Evolutionary conservation across 1,140 invertebrate genomes (phyloP).

Genomic region (Drosophila varians): DNA sequence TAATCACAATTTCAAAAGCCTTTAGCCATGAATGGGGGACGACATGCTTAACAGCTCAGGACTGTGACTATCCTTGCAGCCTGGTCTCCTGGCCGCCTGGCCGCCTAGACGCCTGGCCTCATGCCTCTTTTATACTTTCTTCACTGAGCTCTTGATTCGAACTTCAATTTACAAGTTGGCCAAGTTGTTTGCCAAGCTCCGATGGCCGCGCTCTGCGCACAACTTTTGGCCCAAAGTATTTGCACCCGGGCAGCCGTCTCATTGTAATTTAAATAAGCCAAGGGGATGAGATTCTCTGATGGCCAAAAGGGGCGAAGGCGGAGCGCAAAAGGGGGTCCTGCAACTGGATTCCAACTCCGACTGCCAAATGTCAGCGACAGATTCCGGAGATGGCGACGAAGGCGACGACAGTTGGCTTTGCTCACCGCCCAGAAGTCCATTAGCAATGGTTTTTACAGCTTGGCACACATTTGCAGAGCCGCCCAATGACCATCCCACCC

Average conservation of each 20-base stretch:
- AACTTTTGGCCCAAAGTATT: slow-evolving; percentile 45
- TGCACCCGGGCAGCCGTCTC: slow-evolving; percentile 46
- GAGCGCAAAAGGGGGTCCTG: slow-evolving; percentile 3
- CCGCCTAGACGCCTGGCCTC: slow-evolving; percentile 2
- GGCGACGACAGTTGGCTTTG: slow-evolving; percentile 64
- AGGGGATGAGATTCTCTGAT: background rate
- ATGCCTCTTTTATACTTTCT: background rate
- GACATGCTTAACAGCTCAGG: slow-evolving; percentile 57
- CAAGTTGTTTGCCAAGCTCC: slow-evolving; percentile 72
- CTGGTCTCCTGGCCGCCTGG: background rate
- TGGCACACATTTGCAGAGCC: slow-evolving; percentile 67
- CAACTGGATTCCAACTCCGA: slow-evolving; percentile 63
- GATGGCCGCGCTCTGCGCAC: slow-evolving; percentile 27
- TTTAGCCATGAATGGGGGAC: slow-evolving; percentile 51
- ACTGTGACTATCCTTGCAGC: background rate
- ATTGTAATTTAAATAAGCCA: slow-evolving; percentile 80
- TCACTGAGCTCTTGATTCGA: slow-evolving; percentile 50
- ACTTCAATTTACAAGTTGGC: slow-evolving; percentile 78
- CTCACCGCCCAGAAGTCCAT: slow-evolving; percentile 67
- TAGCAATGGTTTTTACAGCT: slow-evolving; percentile 79
- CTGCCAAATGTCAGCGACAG: slow-evolving; percentile 79
- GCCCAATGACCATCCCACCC: background rate
- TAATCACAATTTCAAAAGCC: slow-evolving; percentile 61
- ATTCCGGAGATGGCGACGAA: slow-evolving; percentile 58
- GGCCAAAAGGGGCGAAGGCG: background rate